These are phyloP conservation scores for Stegostoma tigrinum DNA, from an alignment of 2,113 vertebrate genomes.

Conservation along the genomic window DNA sequence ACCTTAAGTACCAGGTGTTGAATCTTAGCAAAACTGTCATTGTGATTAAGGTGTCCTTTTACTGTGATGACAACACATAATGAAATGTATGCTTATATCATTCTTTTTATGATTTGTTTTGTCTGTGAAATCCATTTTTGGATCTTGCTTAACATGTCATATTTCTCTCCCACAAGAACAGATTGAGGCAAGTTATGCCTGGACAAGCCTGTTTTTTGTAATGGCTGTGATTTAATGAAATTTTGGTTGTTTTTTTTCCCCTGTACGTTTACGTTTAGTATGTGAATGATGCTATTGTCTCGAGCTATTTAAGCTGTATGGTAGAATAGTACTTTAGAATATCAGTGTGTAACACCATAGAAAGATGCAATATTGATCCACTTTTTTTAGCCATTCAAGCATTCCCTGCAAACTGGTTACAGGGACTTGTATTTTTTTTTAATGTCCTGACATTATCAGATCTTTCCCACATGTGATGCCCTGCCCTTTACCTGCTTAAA, in stretches of 20 bases:
- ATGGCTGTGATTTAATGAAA: neutral
- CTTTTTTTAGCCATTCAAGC: neutral
- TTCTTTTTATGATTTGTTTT: neutral
- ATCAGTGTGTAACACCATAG: neutral
- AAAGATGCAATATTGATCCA: neutral
- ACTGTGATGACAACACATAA: neutral
- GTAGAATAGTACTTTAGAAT: neutral
- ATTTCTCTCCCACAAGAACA: neutral
- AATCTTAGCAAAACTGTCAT: neutral
- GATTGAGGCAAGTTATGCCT: neutral
- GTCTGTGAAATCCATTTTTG: neutral
- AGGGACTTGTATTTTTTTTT: neutral
- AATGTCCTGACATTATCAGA: too few relatives aligned
- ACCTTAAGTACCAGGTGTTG: neutral
- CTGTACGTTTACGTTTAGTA: neutral
- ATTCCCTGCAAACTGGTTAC: neutral
- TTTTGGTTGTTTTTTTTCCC: neutral
- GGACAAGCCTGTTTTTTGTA: neutral
- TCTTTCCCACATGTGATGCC: too few relatives aligned
- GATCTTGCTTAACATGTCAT: neutral
- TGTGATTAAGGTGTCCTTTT: neutral
- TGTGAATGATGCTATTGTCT: neutral
- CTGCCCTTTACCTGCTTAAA: neutral
- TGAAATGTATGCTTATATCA: too few relatives aligned
- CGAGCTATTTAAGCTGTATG: neutral